Percentiles rank a stretch among this genome's conserved stretches.
phyloP scores from a whole-genome alignment of 92 coral and sea anemone species.

The Paragorgia papillata region DNA sequence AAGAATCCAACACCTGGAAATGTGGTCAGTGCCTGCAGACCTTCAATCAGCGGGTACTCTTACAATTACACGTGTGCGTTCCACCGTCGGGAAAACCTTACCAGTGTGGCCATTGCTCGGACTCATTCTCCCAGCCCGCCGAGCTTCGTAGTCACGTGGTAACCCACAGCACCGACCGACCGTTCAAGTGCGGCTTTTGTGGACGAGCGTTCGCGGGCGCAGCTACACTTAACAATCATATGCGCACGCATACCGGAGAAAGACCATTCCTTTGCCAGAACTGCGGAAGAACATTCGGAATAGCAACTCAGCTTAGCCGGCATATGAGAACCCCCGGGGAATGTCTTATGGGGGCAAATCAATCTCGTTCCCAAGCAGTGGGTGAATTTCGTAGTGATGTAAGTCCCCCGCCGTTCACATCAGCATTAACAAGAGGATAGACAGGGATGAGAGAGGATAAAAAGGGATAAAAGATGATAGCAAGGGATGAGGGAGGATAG shows the following conservation, averaged over 20 bases:
- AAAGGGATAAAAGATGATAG: too few species aligned
- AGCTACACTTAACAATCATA: conserved; percentile 68
- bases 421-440: conserved; percentile 38
- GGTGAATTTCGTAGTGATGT: not conserved
- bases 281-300: conserved; percentile 30
- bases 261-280: conserved; percentile 34
- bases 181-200: conserved; percentile 74
- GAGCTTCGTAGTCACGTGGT: conserved; percentile 66
- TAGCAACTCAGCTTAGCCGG: conserved; percentile 49
- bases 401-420: not conserved
- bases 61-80: conserved; percentile 43
- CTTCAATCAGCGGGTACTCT: conserved; percentile 51
- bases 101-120: conserved; percentile 66
- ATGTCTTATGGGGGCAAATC: conserved; percentile 29
- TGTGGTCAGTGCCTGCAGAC: conserved; percentile 49
- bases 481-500: too few species aligned
- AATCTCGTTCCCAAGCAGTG: too few species aligned
- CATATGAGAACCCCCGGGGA: conserved; percentile 46
- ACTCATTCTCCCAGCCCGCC: conserved; percentile 57
- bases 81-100: conserved; percentile 59
- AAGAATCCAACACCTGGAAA: not conserved
- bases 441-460: too few species aligned
- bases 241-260: conserved; percentile 65
- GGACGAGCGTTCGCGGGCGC: conserved; percentile 70
- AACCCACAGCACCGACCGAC: conserved; percentile 70